Conservation (phyloP, 1,140 invertebrate species). For the Brachionus calyciflorus region DNA sequence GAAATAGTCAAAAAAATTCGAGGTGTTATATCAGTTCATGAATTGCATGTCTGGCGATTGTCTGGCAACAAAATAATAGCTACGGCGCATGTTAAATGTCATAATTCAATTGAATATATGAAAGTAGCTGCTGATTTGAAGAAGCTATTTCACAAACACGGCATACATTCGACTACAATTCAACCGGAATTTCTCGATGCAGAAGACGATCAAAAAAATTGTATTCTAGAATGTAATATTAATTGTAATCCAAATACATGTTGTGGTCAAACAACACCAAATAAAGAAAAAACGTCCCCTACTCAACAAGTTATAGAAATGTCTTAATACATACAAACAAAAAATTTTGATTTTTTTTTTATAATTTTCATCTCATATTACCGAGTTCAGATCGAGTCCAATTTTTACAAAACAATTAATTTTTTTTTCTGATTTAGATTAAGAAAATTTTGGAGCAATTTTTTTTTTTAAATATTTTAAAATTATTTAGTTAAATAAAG, state of each 20-base stretch:
- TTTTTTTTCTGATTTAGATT: too few species aligned
- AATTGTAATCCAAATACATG: constrained; percentile 22
- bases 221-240: constrained; percentile 25
- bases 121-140: constrained; percentile 61
- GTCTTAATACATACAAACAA: neutral
- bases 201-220: neutral
- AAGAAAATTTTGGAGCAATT: too few species aligned
- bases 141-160: constrained; percentile 64
- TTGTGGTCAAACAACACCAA: constrained; percentile 1
- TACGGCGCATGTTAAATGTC: constrained; percentile 64
- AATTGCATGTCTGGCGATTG: constrained; percentile 67
- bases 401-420: too few species aligned
- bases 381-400: too few species aligned
- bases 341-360: neutral
- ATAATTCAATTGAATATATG: constrained; percentile 63
- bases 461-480: too few species aligned
- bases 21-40: constrained; percentile 62
- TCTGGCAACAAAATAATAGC: constrained; percentile 65
- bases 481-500: too few species aligned
- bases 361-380: constrained; percentile 9
- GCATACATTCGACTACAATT: constrained; percentile 66
- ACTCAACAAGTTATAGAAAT: neutral
- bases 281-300: neutral
- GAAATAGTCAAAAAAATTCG: constrained; percentile 56
- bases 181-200: constrained; percentile 64